These are phyloP conservation scores for Arrhamphus sclerolepis DNA, from an alignment of 2,797 vertebrate species.

Conservation along the genomic window DNA sequence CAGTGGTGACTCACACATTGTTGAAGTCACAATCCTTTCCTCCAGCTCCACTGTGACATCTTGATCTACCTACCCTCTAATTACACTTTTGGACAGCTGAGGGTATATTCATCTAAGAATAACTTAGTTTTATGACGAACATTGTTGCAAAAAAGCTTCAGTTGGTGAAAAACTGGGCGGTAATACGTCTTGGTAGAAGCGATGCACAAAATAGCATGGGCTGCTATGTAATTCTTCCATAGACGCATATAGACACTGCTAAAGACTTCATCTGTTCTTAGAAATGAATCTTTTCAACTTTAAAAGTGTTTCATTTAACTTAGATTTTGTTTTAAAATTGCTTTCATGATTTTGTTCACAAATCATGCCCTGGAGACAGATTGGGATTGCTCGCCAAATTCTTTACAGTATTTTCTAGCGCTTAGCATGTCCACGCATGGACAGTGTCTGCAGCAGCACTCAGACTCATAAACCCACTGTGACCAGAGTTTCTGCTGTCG, in stretches of 20 bases:
- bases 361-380: slow-evolving; percentile 33
- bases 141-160: slow-evolving; percentile 20
- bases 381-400: slow-evolving; percentile 31
- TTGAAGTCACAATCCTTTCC: slow-evolving; percentile 63
- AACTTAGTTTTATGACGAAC: slow-evolving; percentile 18
- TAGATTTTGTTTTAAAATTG: slow-evolving; percentile 19
- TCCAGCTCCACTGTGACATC: slow-evolving; percentile 30
- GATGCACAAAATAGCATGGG: not conserved
- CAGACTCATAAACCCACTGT: slow-evolving; percentile 7
- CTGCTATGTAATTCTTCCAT: slow-evolving; percentile 1
- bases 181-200: not conserved
- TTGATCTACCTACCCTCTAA: slow-evolving; percentile 37
- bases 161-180: not conserved
- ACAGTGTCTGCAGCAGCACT: slow-evolving; percentile 8
- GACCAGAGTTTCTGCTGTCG: slow-evolving; percentile 2
- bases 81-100: slow-evolving; percentile 55
- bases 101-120: slow-evolving; percentile 33
- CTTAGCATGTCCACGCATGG: slow-evolving; percentile 39
- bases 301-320: slow-evolving; percentile 21
- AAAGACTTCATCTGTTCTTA: not conserved
- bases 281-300: not conserved
- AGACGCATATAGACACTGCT: not conserved
- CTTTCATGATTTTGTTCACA: slow-evolving; percentile 28
- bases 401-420: slow-evolving; percentile 19
- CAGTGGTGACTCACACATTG: slow-evolving; percentile 58